Evolutionary conservation across 1,140 invertebrate species (phyloP), one percentile per base, ranked within the genome.

Genomic region (Heliconius hewitsoni): DNA sequence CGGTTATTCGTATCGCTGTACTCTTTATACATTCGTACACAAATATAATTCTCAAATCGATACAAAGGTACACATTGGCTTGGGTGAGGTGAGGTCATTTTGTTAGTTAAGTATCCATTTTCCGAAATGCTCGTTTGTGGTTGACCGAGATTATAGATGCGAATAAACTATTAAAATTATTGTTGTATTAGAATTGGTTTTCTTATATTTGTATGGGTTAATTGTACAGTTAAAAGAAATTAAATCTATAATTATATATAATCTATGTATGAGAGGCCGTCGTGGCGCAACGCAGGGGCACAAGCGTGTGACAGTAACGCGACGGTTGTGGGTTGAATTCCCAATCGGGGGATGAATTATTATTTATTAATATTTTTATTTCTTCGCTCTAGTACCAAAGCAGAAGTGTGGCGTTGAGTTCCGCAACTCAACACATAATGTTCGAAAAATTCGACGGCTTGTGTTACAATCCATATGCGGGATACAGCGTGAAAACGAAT

Each of bases 41-140:
- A 39, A 85, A 83, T 81, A 82, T 80, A 34, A 75, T 79, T 83
- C 82, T 76, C 78, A 84, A 71, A 74, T 76, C 52, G 6, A 81
- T 82, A 71, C 39, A 13, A 81, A 73, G 74, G 80, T 76, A 60
- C 27, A 76, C 42, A 76, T 78, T 81, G 13, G 76, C 70, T 19
- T 81, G 80, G 34, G 19, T 5, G 30, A 18, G 34, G 19, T 39
- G 71, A 72, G 73, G 34, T 72, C 72, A 75, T 60, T 71, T 78
- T 71, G 72, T 78, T 74, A 73, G 74, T 57, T 27, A 39, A 27
- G 71, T 27, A 57, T 76, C 71, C 57, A 66, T 78, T 78, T 78
- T 66, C 46, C 80, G 66, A 74, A 81, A 72, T 78, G 74, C 77
- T 50, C 23, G 70, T 77, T 81, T 18, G 42, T 71, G 72, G 39